Conservation (phyloP, 2,888 invertebrate species). For the Gortyna flavago region DNA sequence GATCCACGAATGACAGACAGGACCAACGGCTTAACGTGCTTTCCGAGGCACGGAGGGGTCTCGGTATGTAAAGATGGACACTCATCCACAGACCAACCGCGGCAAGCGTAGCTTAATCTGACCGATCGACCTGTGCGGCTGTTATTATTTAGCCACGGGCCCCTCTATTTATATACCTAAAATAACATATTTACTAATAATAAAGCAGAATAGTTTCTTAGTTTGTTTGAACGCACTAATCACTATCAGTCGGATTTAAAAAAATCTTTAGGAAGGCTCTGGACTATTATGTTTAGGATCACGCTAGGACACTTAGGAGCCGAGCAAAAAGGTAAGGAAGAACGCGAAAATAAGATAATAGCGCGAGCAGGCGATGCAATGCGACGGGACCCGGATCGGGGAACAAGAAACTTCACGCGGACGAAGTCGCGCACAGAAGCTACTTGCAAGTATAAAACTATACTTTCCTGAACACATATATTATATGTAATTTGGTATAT, state of each 20-base stretch:
- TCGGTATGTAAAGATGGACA: background rate
- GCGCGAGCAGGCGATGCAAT: background rate
- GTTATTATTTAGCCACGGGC: background rate
- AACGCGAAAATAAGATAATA: background rate
- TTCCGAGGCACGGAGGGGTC: background rate
- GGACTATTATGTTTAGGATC: background rate
- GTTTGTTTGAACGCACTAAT: background rate
- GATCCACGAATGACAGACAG: background rate
- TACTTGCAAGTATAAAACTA: background rate
- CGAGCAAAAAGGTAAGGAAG: background rate
- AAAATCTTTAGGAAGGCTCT: background rate
- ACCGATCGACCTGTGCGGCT: background rate
- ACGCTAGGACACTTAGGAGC: background rate
- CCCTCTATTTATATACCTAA: background rate
- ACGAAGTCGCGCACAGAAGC: background rate
- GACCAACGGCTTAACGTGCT: background rate
- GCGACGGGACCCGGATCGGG: background rate
- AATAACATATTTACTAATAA: no score
- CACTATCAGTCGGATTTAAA: background rate
- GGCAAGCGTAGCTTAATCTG: background rate
- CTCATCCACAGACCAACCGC: background rate
- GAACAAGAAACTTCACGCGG: background rate
- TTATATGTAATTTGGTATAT: no score
- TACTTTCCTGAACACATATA: background rate
- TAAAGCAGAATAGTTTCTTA: background rate